Base-by-base conservation (phyloP, 2,888 invertebrate species). In the Cinara cedri region DNA sequence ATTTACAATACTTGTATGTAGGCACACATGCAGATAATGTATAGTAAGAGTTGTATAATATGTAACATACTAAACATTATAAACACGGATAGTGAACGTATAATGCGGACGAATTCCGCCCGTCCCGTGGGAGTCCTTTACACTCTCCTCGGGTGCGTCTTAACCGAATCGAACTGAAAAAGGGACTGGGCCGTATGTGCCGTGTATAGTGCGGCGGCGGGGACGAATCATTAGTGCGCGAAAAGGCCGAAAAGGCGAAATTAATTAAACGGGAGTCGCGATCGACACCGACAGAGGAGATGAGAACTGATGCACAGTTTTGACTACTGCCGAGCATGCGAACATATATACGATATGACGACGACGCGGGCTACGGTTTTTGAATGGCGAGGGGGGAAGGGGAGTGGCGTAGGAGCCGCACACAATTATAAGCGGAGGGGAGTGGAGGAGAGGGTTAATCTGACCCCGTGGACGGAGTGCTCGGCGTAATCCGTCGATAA, bases 321-420 rank as follows among this genome's bases (percentile, higher is more conserved):
- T 72, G 72, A 72, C 55, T 55, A 72, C 62, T 72, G 24, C 49
- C 51, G 9, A 62, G 49, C 72, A 88, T 6, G 34, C 34, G 34
- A 34, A 4, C 6, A 34, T 34, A n/a, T n/a, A n/a, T n/a, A n/a
- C n/a, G n/a, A n/a, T n/a, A n/a, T n/a, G n/a, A n/a, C n/a, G n/a
- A n/a, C n/a, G n/a, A n/a, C n/a, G n/a, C n/a, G 34, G 34, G 34
- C 34, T 6, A 3, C 34, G 34, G 34, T 4, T 34, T 34, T 3
- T 3, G 34, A 4, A 6, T 3, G 34, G 34, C 6, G 34, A 34
- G 34, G 34, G 6, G 34, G 6, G 34, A 34, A 4, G 34, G 6
- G 3, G 34, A 6, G 34, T 6, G 34, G 34, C 34, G 34, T 4
- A 34, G 34, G 34, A 6, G 34, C 34, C 34, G 34, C 34, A 34